Percentiles rank a stretch among this genome's conserved stretches.
Evolutionary conservation across 2,113 vertebrate genomes (phyloP).

Genomic region (Nipponia nippon): DNA sequence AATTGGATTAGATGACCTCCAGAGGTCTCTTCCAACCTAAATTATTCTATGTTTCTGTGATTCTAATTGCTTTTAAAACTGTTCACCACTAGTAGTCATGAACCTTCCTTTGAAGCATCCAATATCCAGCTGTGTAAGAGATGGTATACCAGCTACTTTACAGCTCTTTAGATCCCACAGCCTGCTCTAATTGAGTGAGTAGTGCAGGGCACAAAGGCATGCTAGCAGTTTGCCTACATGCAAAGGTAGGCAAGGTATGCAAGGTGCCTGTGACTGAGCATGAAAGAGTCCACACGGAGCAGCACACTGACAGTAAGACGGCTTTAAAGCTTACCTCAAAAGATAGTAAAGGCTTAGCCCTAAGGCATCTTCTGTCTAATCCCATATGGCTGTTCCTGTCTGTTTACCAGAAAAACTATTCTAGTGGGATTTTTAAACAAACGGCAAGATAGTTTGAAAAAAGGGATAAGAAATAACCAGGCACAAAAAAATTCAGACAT

Average conservation of each 20-base stretch:
- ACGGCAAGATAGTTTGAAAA: neutral
- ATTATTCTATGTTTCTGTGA: neutral
- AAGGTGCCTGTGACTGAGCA: neutral
- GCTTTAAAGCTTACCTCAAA: neutral
- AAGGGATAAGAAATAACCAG: neutral
- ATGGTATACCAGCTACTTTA: neutral
- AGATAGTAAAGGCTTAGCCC: neutral
- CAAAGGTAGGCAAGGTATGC: neutral
- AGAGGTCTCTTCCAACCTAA: neutral
- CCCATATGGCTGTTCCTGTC: neutral
- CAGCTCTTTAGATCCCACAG: neutral
- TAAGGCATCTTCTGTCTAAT: neutral
- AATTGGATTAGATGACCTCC: neutral
- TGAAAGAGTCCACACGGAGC: neutral
- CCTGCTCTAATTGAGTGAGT: neutral
- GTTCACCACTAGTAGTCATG: neutral
- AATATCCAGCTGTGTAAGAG: neutral
- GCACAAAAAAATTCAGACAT: neutral
- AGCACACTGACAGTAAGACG: neutral
- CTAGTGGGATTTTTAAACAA: neutral
- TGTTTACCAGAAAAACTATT: neutral
- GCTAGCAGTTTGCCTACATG: neutral
- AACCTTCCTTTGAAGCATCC: neutral
- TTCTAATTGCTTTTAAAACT: neutral
- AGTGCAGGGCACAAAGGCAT: neutral